These are phyloP conservation scores for Tipula helvola DNA, from an alignment of 2,888 invertebrate genomes.

Conservation along the genomic window DNA sequence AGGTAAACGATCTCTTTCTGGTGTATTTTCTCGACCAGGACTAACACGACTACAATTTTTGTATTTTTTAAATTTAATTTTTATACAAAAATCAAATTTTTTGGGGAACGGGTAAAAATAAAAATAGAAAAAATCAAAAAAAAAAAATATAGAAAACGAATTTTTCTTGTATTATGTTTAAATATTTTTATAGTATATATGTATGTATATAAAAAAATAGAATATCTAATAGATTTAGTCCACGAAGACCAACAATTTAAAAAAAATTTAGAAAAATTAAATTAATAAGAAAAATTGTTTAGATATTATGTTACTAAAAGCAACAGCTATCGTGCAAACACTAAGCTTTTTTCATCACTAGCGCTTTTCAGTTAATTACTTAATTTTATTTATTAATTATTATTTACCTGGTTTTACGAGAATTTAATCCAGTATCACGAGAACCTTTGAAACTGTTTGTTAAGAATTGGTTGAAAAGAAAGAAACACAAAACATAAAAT, in stretches of 20 bases:
- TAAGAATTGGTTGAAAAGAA: not conserved
- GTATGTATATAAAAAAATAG: not conserved
- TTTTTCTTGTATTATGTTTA: not conserved
- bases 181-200: not conserved
- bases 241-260: not conserved
- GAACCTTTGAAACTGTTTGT: conserved; percentile 46
- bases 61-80: conserved; percentile 18
- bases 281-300: not conserved
- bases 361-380: not conserved
- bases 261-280: not conserved
- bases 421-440: conserved; percentile 41
- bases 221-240: not conserved
- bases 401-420: conserved; percentile 34
- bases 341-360: not conserved
- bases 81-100: conserved; percentile 10
- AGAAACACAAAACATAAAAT: not conserved
- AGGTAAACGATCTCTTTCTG: conserved; percentile 66
- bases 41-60: conserved; percentile 61
- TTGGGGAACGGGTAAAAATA: conserved; percentile 17
- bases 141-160: conserved; percentile 6
- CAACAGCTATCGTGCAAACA: not conserved
- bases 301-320: not conserved
- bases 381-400: not conserved
- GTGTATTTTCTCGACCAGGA: conserved; percentile 76
- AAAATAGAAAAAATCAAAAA: conserved; percentile 17